phyloP scores from a whole-genome alignment of 2,113 vertebrate genomes.

The Malurus cyaneus region DNA sequence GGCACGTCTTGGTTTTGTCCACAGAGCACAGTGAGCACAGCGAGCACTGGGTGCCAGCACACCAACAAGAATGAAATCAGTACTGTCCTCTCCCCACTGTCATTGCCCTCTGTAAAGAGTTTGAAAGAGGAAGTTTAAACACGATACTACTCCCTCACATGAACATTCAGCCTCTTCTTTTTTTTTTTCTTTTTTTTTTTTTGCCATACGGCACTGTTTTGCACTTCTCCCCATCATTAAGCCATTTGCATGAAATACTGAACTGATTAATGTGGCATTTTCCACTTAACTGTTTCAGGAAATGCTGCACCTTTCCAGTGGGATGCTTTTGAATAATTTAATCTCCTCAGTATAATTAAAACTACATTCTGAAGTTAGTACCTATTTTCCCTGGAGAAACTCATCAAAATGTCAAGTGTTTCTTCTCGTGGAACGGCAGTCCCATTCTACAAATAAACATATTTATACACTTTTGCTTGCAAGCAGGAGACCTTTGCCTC shows the following conservation, averaged over 20 bases:
- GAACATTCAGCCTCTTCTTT: background rate
- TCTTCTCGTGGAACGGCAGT: slow-evolving; percentile 65
- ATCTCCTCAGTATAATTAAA: slow-evolving; percentile 77
- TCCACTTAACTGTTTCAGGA: slow-evolving; percentile 72
- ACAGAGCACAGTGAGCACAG: background rate
- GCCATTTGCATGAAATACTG: slow-evolving; percentile 62
- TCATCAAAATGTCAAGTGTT: slow-evolving; percentile 77
- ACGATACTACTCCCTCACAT: background rate
- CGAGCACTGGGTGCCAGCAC: background rate
- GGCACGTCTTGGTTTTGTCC: rapidly evolving
- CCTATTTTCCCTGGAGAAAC: slow-evolving; percentile 65
- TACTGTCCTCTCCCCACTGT: background rate
- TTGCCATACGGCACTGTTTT: background rate
- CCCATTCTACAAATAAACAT: slow-evolving; percentile 69
- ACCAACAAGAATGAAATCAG: background rate
- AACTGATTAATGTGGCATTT: slow-evolving; percentile 78
- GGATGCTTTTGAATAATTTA: slow-evolving; percentile 74
- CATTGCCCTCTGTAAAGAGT: background rate
- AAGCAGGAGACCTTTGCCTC: slow-evolving; percentile 30
- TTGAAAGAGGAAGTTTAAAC: background rate
- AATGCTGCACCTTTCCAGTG: slow-evolving; percentile 69
- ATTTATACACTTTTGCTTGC: slow-evolving; percentile 51
- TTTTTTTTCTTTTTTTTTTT: background rate
- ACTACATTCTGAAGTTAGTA: slow-evolving; percentile 72
- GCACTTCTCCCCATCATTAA: slow-evolving; percentile 66